Base-by-base conservation (phyloP, 2,797 vertebrate genomes). In the Muraenolepis orangiensis region DNA sequence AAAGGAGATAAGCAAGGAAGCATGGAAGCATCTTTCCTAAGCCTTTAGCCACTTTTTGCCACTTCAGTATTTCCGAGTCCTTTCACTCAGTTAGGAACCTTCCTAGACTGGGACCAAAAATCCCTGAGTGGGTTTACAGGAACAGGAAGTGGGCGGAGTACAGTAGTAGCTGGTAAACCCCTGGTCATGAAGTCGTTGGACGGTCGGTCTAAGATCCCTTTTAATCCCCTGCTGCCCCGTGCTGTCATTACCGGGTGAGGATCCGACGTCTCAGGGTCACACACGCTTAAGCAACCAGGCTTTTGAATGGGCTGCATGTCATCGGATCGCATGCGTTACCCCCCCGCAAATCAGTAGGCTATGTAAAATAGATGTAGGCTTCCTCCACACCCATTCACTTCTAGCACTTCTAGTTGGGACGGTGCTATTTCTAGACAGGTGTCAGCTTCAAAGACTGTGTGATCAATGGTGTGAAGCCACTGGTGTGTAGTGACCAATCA, bases 371-470 rank as follows among this genome's bases (percentile, higher is more conserved):
- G 32, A 34, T 34, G 32, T 7, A 34, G 32, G 32, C 3, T 10
- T 38, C 36, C 6, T 38, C 36, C 8, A 11, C 4, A 4, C 51
- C n/a, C 51, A 26, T 61, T 26, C 51, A 61, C n/a, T 10, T 26
- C 51, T 66, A 66, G 23, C 4, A 66, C 28, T 64, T n/a, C n/a
- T n/a, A n/a, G n/a, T n/a, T n/a, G n/a, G n/a, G n/a, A n/a, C n/a
- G n/a, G n/a, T n/a, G 69, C 66, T 66, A 40, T 73, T 76, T 73
- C 40, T 74, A 46, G 57, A 79, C 78, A 84, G 66, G 78, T 78
- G 72, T 84, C 80, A 61, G 79, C 66, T 86, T 87, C 78, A 76
- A 81, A 67, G 23, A 34, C 36, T n/a, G n/a, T 51, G 51, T 30
- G 30, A 75, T 72, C 68, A 78, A 75, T 26, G 67, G 78, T 64